Percentiles rank a stretch among this genome's conserved stretches.
Evolutionary conservation across 2,113 vertebrate species (phyloP).

Genomic region (Pluvianellus socialis): DNA sequence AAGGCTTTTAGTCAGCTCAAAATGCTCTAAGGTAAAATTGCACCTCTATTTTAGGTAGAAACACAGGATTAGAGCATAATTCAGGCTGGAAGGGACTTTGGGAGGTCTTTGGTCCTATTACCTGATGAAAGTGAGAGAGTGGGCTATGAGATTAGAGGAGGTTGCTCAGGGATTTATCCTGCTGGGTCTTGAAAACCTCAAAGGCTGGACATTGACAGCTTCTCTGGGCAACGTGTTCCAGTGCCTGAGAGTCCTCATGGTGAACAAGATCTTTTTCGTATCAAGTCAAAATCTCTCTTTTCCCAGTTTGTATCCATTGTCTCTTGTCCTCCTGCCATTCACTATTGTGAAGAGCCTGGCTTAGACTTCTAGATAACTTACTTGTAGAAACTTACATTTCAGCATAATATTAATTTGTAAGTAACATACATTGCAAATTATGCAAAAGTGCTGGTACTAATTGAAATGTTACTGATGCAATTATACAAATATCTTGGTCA

Average conservation of each 20-base stretch:
- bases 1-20: neutral
- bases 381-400: neutral
- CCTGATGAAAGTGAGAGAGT: neutral
- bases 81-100: neutral
- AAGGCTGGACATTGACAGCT: neutral
- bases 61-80: neutral
- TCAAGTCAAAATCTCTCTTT: neutral
- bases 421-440: neutral
- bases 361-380: neutral
- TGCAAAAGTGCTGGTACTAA: neutral
- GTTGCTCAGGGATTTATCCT: neutral
- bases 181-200: neutral
- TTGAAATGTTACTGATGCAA: neutral
- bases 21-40: neutral
- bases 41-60: neutral
- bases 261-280: neutral
- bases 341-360: neutral
- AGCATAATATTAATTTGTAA: neutral
- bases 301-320: neutral
- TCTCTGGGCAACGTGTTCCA: neutral
- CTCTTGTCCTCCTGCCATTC: neutral
- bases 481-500: neutral
- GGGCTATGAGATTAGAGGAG: neutral
- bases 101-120: neutral
- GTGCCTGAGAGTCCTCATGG: neutral